phyloP scores from a whole-genome alignment of 2,113 vertebrate genomes.

The Myodes glareolus region DNA sequence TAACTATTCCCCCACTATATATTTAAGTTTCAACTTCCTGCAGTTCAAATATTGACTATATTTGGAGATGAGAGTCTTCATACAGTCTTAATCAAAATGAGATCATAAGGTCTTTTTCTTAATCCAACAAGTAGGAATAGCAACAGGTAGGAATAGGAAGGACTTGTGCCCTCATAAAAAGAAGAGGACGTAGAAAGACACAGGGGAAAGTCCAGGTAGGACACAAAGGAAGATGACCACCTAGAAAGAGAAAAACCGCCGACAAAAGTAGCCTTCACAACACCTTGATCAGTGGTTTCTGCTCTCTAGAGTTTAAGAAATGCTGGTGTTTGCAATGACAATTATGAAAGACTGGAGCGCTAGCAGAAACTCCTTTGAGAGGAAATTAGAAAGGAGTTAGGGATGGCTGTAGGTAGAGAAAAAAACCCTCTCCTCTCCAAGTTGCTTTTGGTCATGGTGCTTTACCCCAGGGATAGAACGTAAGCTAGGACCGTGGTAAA shows the following conservation, averaged over 20 bases:
- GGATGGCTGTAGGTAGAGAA: too few species aligned
- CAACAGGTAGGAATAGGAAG: background rate
- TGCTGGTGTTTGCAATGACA: background rate
- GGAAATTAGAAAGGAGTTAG: background rate
- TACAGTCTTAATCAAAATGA: background rate
- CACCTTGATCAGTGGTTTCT: background rate
- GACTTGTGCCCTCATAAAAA: background rate
- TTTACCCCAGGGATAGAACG: background rate
- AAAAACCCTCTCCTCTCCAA: background rate
- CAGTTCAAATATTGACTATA: background rate
- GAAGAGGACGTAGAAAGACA: background rate
- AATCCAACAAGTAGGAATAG: background rate
- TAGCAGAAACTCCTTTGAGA: background rate
- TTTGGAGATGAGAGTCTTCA: background rate
- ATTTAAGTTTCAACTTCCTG: background rate
- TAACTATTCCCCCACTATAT: background rate
- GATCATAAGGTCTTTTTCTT: background rate
- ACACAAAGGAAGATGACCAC: background rate
- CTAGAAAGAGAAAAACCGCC: background rate
- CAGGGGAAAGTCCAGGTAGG: background rate
- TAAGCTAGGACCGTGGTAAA: background rate
- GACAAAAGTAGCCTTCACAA: background rate
- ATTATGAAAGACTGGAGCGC: background rate
- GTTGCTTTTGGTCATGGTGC: background rate
- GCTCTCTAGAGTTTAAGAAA: background rate